phyloP scores from a whole-genome alignment of 64 coral and sea anemone species.

The Dendronephthya gigantea region DNA sequence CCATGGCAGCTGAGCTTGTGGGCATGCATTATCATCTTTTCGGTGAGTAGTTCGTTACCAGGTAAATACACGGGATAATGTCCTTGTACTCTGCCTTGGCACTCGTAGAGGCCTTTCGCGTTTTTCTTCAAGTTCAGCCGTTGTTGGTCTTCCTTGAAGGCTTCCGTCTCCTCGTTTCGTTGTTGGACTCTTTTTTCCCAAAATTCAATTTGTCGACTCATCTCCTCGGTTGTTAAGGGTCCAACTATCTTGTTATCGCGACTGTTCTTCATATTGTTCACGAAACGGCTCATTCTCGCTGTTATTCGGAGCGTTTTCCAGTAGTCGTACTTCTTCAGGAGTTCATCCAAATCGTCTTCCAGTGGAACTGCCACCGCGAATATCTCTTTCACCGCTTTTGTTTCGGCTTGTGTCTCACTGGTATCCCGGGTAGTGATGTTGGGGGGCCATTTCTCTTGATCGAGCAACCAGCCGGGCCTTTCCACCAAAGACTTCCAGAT shows the following conservation, averaged over 20 bases:
- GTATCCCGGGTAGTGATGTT: neutral
- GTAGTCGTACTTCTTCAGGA: neutral
- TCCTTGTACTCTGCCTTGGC: constrained; percentile 40
- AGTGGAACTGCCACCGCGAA: constrained; percentile 31
- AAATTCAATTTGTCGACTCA: constrained; percentile 31
- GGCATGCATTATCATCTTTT: neutral
- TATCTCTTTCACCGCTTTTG: constrained; percentile 14
- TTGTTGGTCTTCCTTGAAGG: constrained; percentile 32
- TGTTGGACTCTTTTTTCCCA: constrained; percentile 39
- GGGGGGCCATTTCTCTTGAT: neutral
- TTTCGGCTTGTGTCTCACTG: constrained; percentile 23
- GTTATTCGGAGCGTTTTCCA: too few species aligned
- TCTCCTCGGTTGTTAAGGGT: too few species aligned
- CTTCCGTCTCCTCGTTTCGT: constrained; percentile 18
- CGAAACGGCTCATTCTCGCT: neutral
- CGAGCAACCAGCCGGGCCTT: neutral
- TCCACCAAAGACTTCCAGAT: neutral
- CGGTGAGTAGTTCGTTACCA: constrained; percentile 9
- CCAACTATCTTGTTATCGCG: neutral
- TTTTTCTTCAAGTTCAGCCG: too few species aligned
- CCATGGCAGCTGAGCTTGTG: constrained; percentile 5
- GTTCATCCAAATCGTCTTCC: constrained; percentile 35
- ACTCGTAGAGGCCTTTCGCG: constrained; percentile 26
- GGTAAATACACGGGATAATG: constrained; percentile 36
- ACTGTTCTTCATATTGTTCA: neutral